Evolutionary conservation across 2,888 invertebrate species (phyloP).

Genomic region (Drosophila nr. perissopoda): DNA sequence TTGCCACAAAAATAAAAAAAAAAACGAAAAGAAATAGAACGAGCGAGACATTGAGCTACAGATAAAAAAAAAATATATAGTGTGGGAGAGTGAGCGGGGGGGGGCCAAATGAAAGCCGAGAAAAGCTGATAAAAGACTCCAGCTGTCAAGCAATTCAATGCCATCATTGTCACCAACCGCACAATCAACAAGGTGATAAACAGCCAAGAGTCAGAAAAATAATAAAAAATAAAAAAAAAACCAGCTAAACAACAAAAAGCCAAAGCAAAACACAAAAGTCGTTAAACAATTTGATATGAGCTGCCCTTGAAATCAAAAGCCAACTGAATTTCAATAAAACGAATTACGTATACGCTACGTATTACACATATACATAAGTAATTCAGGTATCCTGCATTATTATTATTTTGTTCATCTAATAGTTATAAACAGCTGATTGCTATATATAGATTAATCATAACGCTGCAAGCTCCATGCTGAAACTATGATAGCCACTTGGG

Average conservation of each 20-base stretch:
- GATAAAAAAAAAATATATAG: slow-evolving; percentile 5
- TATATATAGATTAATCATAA: background rate
- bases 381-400: background rate
- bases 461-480: background rate
- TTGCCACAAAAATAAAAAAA: slow-evolving; percentile 15
- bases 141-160: slow-evolving; percentile 56
- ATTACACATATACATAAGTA: background rate
- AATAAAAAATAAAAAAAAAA: slow-evolving; percentile 30
- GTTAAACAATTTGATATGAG: slow-evolving; percentile 72
- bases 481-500: background rate
- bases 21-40: slow-evolving; percentile 9
- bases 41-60: slow-evolving; percentile 5
- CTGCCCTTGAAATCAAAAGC: slow-evolving; percentile 67
- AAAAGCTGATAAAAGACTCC: slow-evolving; percentile 59
- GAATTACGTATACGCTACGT: slow-evolving; percentile 19
- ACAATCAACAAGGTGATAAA: slow-evolving; percentile 68
- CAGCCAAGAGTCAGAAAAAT: slow-evolving; percentile 38
- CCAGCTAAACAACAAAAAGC: slow-evolving; percentile 32
- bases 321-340: slow-evolving; percentile 13
- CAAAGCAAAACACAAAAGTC: slow-evolving; percentile 55
- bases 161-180: slow-evolving; percentile 53
- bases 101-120: slow-evolving; percentile 25
- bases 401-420: background rate
- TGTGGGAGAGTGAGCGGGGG: background rate
- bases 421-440: background rate